A percentile compares a stretch with the other conserved stretches of the same genome.
Conservation (phyloP, 2,113 vertebrate genomes). For the Chinchilla lanigera region DNA sequence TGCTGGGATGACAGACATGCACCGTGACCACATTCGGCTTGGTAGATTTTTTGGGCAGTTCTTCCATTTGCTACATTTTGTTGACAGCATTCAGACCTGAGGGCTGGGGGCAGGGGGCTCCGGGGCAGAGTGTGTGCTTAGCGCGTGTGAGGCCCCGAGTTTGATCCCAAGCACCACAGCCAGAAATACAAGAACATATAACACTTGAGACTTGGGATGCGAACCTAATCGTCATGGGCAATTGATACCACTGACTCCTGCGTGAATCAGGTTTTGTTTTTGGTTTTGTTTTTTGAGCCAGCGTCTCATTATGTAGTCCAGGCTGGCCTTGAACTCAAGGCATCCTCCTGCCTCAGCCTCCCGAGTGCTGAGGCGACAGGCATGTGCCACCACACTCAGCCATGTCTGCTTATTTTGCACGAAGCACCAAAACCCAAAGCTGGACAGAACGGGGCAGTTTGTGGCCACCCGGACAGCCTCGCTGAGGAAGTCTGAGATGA, state of each 20-base stretch:
- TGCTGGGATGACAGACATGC: no score
- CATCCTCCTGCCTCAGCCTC: background rate
- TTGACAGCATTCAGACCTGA: conserved; percentile 36
- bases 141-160: background rate
- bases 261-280: background rate
- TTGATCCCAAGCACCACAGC: no score
- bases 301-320: background rate
- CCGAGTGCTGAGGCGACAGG: background rate
- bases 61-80: conserved; percentile 25
- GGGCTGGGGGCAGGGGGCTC: background rate
- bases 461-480: background rate
- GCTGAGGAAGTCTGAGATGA: background rate
- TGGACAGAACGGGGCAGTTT: background rate
- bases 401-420: background rate
- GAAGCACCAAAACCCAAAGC: background rate
- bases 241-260: background rate
- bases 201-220: background rate
- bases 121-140: no score
- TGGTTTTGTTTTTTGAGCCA: background rate
- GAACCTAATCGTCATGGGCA: background rate
- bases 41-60: background rate
- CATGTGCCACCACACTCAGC: background rate
- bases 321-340: background rate
- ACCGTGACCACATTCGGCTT: no score
- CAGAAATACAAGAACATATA: background rate